Evolutionary conservation across 2,888 invertebrate species (phyloP), one percentile per base, ranked within the genome.

Genomic region (Allolobophora icterica): DNA sequence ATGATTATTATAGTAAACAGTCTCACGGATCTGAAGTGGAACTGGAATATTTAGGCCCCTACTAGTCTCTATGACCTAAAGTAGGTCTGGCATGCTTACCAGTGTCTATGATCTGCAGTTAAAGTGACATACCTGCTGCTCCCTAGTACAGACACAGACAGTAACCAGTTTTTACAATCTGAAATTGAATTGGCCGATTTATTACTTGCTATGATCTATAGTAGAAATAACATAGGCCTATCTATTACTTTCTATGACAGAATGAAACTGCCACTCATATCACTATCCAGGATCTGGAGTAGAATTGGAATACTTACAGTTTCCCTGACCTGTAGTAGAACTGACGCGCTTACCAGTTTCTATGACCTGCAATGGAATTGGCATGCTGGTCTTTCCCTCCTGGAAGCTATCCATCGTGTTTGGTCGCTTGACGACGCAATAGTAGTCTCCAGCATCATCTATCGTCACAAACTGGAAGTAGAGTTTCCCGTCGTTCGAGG

Each of bases 391-490:
- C 89, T 93, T 94, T 84, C 93, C 93, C 21, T 93, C 93, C 2
- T 93, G 92, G 42, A 94, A 92, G 6, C 93, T 93, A 3, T 93
- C 94, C 90, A 94, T 94, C 17, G 91, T 84, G 21, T 84, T 40
- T 17, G 93, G 93, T n/a, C 91, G 90, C 30, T 91, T 90, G 58
- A 93, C 93, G 52, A 92, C 42, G 89, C 94, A 94, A 91, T 92
- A 93, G 92, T 95, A 95, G 24, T 91, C 91, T 1, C 94, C 95
- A 15, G 93, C 92, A 90, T 95, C 95, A 91, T 98, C 98, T 52
- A 97, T 97, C 95, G 99, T 98, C 93, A 99, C 96, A 17, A 98
- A 97, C 35, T 98, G 98, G 95, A 99, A 99, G 94, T 99, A 99
- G 33, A 99, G 96, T 30, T 98, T 97, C 87, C 99, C 99, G 96